Conservation (phyloP, 2,797 vertebrate species). For the Natrix natrix region DNA sequence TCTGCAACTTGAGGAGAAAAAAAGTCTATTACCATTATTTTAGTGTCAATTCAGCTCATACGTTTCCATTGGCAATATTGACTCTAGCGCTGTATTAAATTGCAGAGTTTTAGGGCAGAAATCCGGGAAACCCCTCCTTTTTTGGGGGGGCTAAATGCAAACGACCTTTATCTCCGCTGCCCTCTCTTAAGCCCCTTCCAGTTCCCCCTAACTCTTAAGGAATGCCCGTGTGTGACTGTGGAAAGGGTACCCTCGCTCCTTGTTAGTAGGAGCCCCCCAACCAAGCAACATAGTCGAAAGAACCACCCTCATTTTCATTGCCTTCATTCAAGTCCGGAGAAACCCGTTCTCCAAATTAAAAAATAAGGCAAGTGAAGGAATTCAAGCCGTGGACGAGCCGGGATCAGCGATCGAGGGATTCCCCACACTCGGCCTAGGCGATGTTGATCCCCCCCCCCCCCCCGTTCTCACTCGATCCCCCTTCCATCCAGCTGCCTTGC, state of each 20-base stretch:
- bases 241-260: neutral
- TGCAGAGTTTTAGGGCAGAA: neutral
- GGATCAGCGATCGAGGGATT: neutral
- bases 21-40: neutral
- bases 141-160: neutral
- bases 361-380: neutral
- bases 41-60: neutral
- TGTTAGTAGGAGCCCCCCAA: neutral
- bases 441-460: no score
- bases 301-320: no score
- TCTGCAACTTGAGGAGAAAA: neutral
- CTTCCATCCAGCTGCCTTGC: neutral
- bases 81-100: neutral
- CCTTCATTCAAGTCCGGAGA: neutral
- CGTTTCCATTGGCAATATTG: neutral
- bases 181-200: neutral
- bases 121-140: neutral
- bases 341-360: neutral
- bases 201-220: neutral
- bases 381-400: neutral
- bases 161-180: neutral
- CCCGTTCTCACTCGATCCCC: neutral
- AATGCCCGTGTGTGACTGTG: no score
- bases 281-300: neutral
- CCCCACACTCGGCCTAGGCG: neutral